These are phyloP conservation scores for Liposcelis brunnea DNA, from an alignment of 2,888 invertebrate genomes.

Conservation along the genomic window DNA sequence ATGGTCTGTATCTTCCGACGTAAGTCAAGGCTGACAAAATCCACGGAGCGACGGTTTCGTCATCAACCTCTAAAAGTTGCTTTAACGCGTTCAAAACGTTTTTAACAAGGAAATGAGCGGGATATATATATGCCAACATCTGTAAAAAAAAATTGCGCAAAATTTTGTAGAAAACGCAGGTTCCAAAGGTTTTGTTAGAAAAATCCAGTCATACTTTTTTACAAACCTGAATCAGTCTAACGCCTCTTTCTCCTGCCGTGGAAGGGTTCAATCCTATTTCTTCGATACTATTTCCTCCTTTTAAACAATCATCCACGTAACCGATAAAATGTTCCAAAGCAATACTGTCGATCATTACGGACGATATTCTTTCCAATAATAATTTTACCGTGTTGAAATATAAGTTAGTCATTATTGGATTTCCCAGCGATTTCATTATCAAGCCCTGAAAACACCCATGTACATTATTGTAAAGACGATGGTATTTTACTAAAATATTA, in stretches of 20 bases:
- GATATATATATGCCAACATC: conserved; percentile 83
- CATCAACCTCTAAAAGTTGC: conserved; percentile 60
- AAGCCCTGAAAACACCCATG: conserved; percentile 14
- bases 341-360: conserved; percentile 77
- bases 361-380: conserved; percentile 83
- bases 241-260: conserved; percentile 74
- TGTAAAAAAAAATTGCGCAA: conserved; percentile 20
- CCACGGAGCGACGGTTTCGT: conserved; percentile 61
- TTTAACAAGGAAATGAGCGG: conserved; percentile 77
- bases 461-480: too few species aligned
- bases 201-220: not conserved
- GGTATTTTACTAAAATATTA: too few species aligned
- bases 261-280: conserved; percentile 64
- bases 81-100: conserved; percentile 64
- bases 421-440: conserved; percentile 71
- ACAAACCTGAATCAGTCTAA: conserved; percentile 63
- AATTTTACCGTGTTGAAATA: conserved; percentile 94
- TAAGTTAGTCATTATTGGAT: conserved; percentile 85
- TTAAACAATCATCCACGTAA: conserved; percentile 54
- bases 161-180: not conserved
- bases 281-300: conserved; percentile 47
- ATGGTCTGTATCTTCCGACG: conserved; percentile 69
- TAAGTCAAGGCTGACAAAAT: conserved; percentile 71
- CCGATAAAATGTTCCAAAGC: conserved; percentile 29
- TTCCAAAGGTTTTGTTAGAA: not conserved